Percentiles rank a stretch among this genome's conserved stretches.
Evolutionary conservation across 2,888 invertebrate species (phyloP).

Genomic region (Malachius bipustulatus): DNA sequence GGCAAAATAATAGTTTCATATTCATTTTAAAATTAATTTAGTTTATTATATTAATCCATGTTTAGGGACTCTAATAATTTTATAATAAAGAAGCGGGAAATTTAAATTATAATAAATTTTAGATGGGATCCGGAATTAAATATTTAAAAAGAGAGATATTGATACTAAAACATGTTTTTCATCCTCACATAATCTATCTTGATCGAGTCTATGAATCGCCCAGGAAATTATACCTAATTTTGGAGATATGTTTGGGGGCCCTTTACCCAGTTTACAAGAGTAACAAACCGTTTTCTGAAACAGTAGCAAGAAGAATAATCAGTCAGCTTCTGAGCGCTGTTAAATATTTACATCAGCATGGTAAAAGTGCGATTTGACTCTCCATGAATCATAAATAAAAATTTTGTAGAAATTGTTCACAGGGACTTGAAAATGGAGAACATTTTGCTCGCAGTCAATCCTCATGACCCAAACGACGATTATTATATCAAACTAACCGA

Average conservation of each 20-base stretch:
- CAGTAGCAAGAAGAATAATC: constrained; percentile 30
- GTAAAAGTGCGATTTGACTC: constrained; percentile 22
- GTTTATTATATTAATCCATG: too few species aligned
- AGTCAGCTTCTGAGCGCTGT: constrained; percentile 33
- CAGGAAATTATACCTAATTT: constrained; percentile 43
- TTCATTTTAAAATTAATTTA: too few species aligned
- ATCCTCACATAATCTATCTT: constrained; percentile 43
- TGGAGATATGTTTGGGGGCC: constrained; percentile 42
- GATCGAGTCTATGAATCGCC: constrained; percentile 43
- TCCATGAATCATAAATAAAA: not conserved
- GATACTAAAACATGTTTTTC: constrained; percentile 43
- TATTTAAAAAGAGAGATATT: constrained; percentile 41
- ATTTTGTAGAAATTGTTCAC: constrained; percentile 37
- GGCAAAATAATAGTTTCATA: too few species aligned
- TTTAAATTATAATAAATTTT: constrained; percentile 8
- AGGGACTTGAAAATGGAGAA: constrained; percentile 40
- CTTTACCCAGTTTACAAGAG: constrained; percentile 34
- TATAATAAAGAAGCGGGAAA: constrained; percentile 8
- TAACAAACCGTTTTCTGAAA: constrained; percentile 31
- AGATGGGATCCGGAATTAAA: constrained; percentile 27
- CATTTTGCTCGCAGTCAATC: constrained; percentile 39
- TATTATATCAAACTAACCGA: constrained; percentile 45
- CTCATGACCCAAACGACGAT: constrained; percentile 35
- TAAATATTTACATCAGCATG: constrained; percentile 37
- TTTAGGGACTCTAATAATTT: too few species aligned